Evolutionary conservation across 2,797 vertebrate species (phyloP), one percentile per base, ranked within the genome.

Genomic region (Chromis chromis): DNA sequence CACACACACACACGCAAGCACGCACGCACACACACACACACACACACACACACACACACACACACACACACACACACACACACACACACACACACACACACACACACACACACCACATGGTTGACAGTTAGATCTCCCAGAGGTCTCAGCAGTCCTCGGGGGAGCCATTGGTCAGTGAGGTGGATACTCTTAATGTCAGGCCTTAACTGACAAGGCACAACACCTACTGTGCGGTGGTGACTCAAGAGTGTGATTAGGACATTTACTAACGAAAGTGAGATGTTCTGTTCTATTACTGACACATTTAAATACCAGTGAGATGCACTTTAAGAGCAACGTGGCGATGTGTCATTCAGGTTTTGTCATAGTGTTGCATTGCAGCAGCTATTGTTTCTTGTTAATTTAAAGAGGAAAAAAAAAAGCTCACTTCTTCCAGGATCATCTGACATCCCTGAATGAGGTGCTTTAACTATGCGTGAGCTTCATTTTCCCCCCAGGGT

Each of bases 161-260:
- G 76, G 44, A 81, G 50, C 48, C 3, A 21, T 13, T 46, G 67
- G 79, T 74, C 63, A 77, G 31, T 80, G 84, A 84, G 60, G 70
- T 85, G 68, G 42, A 79, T 60, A 65, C 49, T 64, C 42, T 74
- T 83, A 78, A 86, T 82, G 83, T 88, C 83, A 86, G 17, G 57
- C 62, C 36, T 42, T 68, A 62, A 17, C 71, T 72, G 71, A 69
- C 56, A 68, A 55, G 12, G 50, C 46, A 44, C 31, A 78, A 71
- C 31, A 28, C 46, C 44, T 16, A 31, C 59, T 56, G 28, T 70
- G 40, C 78, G 65, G 19, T n/a, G 19, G 59, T 78, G 63, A 72
- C 71, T 81, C 54, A 39, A 65, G 52, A 64, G 56, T 65, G 11
- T 24, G 25, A 73, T 65, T 70, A 58, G 48, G 42, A 25, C 33